Conservation (phyloP, 1,140 invertebrate genomes). For the Tribolium madens region DNA sequence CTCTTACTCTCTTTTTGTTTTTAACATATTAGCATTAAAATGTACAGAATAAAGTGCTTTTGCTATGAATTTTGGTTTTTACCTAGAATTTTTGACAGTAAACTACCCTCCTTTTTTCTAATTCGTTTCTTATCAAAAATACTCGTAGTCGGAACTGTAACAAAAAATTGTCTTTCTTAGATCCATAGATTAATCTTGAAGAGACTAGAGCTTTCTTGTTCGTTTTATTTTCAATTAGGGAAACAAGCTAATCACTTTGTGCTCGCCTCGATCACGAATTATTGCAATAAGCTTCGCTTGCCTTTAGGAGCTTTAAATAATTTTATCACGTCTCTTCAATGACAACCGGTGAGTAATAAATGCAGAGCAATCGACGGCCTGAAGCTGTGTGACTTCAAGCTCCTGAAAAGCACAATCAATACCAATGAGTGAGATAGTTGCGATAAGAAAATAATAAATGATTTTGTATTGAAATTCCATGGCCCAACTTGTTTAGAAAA, state of each 20-base stretch:
- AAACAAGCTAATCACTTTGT: not conserved
- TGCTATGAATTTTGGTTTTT: no score
- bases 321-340: conserved; percentile 5
- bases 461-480: conserved; percentile 5
- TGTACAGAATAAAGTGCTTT: no score
- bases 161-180: not conserved
- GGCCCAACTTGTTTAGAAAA: not conserved
- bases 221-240: not conserved
- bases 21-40: no score
- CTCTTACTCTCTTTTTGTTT: no score
- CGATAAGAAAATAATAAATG: conserved; percentile 22
- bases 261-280: not conserved
- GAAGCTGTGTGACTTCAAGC: not conserved
- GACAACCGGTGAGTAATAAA: conserved; percentile 34
- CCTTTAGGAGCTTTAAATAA: conserved; percentile 17
- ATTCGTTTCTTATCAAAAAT: not conserved
- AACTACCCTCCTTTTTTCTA: no score
- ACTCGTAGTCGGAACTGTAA: not conserved
- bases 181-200: not conserved
- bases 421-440: conserved; percentile 4
- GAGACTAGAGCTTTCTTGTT: not conserved
- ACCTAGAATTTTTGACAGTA: no score
- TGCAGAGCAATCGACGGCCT: conserved; percentile 1
- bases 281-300: conserved; percentile 8
- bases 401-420: conserved; percentile 17